Conservation (phyloP, 2,797 vertebrate genomes). For the Ara ararauna region DNA sequence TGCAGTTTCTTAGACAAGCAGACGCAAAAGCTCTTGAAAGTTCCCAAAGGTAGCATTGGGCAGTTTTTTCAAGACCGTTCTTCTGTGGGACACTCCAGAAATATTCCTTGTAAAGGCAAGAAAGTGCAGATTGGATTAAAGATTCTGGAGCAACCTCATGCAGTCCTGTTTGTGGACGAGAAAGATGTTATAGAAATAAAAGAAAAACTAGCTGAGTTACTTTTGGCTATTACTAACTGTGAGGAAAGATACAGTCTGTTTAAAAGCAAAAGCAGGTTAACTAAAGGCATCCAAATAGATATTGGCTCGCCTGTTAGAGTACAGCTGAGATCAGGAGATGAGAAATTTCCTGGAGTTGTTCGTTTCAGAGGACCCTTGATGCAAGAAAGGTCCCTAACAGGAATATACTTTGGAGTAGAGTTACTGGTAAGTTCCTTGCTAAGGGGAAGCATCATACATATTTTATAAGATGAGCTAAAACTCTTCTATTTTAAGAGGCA, state of each 20-base stretch:
- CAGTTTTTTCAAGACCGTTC: constrained; percentile 94
- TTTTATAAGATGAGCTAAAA: neutral
- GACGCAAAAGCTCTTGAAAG: constrained; percentile 91
- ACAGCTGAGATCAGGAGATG: constrained; percentile 92
- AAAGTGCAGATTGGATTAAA: constrained; percentile 89
- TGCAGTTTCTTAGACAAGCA: constrained; percentile 91
- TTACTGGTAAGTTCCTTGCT: constrained; percentile 88
- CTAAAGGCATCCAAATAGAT: constrained; percentile 90
- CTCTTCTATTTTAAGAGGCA: neutral
- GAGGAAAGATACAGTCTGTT: constrained; percentile 93
- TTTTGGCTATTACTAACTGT: constrained; percentile 97
- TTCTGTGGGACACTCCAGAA: constrained; percentile 86
- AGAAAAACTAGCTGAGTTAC: constrained; percentile 92
- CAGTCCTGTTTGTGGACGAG: constrained; percentile 91
- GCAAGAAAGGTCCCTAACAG: constrained; percentile 91
- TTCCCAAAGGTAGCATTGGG: constrained; percentile 93
- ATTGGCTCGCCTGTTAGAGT: constrained; percentile 93
- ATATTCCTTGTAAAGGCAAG: constrained; percentile 92
- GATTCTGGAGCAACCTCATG: constrained; percentile 93
- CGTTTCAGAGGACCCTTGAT: constrained; percentile 94
- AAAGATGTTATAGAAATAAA: constrained; percentile 92
- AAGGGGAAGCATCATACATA: neutral
- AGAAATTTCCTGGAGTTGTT: constrained; percentile 93
- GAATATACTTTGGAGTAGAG: constrained; percentile 98
- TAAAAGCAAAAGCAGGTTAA: constrained; percentile 87